These are phyloP conservation scores for Enteromius fasciolatus DNA, from an alignment of 2,797 vertebrate species.

Conservation along the genomic window DNA sequence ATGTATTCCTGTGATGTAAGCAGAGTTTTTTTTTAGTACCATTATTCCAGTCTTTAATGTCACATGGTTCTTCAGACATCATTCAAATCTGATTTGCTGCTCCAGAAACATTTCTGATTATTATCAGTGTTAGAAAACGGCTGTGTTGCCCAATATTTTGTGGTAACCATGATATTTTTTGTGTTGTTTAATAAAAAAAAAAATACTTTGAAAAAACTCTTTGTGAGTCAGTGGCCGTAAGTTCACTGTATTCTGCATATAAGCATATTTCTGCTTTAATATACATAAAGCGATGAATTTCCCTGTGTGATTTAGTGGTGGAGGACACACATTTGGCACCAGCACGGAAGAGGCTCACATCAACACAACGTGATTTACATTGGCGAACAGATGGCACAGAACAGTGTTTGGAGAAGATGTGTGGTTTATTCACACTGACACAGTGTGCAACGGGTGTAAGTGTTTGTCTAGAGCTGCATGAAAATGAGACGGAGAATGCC, in stretches of 20 bases:
- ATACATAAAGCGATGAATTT: constrained; percentile 32
- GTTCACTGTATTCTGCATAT: constrained; percentile 21
- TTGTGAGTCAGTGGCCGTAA: constrained; percentile 1
- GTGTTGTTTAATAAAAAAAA: not conserved
- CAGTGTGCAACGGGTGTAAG: not conserved
- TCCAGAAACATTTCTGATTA: not conserved
- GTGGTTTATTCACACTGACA: constrained; percentile 71
- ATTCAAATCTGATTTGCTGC: not conserved
- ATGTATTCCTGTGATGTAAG: not conserved
- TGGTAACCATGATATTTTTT: not conserved
- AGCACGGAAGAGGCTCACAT: constrained; percentile 70
- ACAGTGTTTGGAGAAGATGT: constrained; percentile 77
- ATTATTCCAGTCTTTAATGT: not conserved
- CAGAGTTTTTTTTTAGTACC: not conserved
- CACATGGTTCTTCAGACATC: not conserved
- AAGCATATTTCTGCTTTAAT: constrained; percentile 43
- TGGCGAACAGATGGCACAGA: constrained; percentile 75
- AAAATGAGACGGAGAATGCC: not conserved
- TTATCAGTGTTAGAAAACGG: not conserved
- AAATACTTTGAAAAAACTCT: not conserved
- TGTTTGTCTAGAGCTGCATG: not conserved
- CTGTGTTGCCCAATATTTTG: not conserved
- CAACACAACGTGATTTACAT: constrained; percentile 72
- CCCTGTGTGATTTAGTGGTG: constrained; percentile 66
- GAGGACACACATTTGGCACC: constrained; percentile 61